phyloP scores from a whole-genome alignment of 2,797 vertebrate genomes.

The Molossus molossus region DNA sequence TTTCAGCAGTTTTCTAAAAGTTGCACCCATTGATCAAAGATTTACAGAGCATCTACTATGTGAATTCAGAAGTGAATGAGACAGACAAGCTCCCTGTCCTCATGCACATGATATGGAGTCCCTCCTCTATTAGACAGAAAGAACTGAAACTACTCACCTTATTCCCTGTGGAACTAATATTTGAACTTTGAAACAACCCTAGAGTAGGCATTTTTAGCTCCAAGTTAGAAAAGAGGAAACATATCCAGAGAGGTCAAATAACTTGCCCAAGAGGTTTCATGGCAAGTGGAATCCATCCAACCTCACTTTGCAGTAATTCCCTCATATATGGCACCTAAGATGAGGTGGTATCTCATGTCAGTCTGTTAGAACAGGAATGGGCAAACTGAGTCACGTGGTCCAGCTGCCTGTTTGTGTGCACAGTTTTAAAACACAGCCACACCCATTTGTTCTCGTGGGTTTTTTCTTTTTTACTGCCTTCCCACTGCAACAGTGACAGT shows the following conservation, averaged over 20 bases:
- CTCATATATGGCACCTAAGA: neutral
- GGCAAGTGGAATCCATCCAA: neutral
- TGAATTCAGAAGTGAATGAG: constrained; percentile 18
- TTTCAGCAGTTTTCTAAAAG: constrained; percentile 47
- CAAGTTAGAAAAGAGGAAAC: constrained; percentile 41
- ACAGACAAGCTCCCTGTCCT: neutral
- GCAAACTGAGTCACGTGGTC: neutral
- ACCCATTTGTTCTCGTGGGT: neutral
- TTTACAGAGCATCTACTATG: neutral
- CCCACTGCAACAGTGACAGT: neutral
- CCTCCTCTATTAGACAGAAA: neutral
- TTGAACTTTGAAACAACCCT: constrained; percentile 17
- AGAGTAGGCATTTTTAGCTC: neutral
- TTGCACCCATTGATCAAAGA: neutral
- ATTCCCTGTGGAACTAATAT: neutral
- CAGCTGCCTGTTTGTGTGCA: neutral
- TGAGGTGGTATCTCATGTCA: neutral
- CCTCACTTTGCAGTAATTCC: neutral
- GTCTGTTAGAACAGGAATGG: neutral
- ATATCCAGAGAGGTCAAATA: neutral
- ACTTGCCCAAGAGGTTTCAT: neutral
- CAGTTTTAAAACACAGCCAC: constrained; percentile 15
- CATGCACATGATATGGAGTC: neutral
- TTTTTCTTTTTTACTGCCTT: constrained; percentile 37
- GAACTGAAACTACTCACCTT: neutral